Percentiles rank a stretch among this genome's conserved stretches.
Conservation (phyloP, 2,797 vertebrate species). For the Smutsia temminckii region DNA sequence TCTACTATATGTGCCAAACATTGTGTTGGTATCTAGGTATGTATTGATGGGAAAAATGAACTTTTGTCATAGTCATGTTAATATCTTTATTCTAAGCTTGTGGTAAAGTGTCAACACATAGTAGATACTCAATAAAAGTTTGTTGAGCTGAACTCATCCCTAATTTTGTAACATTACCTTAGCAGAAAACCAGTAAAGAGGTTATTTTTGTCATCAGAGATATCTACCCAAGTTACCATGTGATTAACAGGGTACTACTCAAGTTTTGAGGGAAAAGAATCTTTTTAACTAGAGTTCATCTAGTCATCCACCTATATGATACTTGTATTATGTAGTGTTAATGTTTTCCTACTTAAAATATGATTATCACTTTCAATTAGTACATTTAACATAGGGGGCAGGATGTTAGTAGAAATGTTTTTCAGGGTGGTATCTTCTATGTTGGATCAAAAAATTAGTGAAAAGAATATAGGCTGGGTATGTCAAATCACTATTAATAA, state of each 20-base stretch:
- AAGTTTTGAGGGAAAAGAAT: conserved; percentile 35
- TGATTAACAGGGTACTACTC: not conserved
- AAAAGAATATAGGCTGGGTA: conserved; percentile 1
- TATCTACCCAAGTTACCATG: not conserved
- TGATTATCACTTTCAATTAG: conserved; percentile 11
- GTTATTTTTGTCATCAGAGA: not conserved
- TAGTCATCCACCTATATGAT: conserved; percentile 6
- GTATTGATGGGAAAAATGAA: not conserved
- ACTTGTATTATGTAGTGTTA: not conserved
- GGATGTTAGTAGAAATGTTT: not conserved
- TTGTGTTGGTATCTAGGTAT: not conserved
- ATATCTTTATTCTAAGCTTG: conserved; percentile 6
- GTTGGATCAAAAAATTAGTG: not conserved
- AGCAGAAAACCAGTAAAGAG: not conserved
- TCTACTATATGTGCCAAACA: not conserved
- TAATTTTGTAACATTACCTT: not conserved
- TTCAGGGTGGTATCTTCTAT: not conserved
- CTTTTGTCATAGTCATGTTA: not conserved
- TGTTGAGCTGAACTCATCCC: not conserved
- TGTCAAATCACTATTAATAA: not conserved
- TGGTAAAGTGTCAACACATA: not conserved
- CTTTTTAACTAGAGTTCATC: not conserved
- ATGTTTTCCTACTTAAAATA: conserved; percentile 44
- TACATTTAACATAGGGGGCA: conserved; percentile 3
- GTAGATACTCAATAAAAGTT: conserved; percentile 2